phyloP scores from a whole-genome alignment of 2,888 invertebrate genomes.

The Anorthoa munda region DNA sequence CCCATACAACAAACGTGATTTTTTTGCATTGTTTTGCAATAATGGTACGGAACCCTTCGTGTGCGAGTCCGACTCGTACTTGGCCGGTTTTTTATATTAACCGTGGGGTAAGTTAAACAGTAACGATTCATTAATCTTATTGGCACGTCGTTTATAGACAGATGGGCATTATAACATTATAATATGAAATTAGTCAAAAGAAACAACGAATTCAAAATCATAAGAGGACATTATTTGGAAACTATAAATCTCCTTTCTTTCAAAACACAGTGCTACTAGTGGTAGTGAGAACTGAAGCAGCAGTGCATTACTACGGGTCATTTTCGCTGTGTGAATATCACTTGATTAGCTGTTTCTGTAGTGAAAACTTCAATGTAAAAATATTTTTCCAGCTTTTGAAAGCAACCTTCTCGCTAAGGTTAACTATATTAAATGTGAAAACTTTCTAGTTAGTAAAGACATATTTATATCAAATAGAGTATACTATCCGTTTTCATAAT shows the following conservation, averaged over 20 bases:
- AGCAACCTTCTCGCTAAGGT: constrained; percentile 19
- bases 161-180: neutral
- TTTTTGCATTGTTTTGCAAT: too few relatives aligned
- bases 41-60: too few relatives aligned
- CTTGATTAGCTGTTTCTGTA: constrained; percentile 24
- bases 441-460: neutral
- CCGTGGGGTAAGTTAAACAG: neutral
- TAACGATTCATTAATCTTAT: neutral
- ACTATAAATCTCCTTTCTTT: neutral
- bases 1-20: too few relatives aligned
- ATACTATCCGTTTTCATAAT: constrained; percentile 11
- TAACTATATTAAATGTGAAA: constrained; percentile 18
- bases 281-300: neutral
- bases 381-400: constrained; percentile 27
- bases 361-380: constrained; percentile 41
- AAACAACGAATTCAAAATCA: neutral
- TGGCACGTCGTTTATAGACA: neutral
- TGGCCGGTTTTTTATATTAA: too few relatives aligned
- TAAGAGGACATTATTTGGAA: neutral
- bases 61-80: too few relatives aligned
- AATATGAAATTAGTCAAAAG: neutral
- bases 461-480: neutral
- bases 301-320: constrained; percentile 25
- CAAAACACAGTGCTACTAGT: neutral
- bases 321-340: constrained; percentile 36